phyloP scores from a whole-genome alignment of 1,140 invertebrate species.

The Gonioctena quinquepunctata region DNA sequence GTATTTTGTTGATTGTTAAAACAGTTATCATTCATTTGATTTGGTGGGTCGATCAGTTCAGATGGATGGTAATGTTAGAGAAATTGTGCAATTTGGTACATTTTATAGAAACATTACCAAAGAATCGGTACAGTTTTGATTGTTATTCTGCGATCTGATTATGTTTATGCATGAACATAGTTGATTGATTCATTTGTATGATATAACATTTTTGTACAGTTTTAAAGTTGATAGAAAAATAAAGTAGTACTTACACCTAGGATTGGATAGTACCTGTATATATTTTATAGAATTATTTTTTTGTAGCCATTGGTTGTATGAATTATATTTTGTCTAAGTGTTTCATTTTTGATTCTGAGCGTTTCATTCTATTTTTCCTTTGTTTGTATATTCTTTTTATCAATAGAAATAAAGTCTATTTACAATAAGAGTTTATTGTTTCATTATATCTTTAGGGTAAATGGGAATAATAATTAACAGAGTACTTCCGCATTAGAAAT shows the following conservation, averaged over 20 bases:
- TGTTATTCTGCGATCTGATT: no score
- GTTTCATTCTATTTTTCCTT: background rate
- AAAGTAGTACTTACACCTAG: background rate
- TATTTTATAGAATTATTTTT: background rate
- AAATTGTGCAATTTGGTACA: background rate
- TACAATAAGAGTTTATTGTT: background rate
- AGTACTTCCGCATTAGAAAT: background rate
- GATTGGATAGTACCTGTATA: background rate
- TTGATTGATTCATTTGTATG: background rate
- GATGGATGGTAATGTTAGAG: background rate
- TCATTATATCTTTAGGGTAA: background rate
- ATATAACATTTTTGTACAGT: background rate
- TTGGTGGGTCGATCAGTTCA: background rate
- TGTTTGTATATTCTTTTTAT: background rate
- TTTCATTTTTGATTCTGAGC: background rate
- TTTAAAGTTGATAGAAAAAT: background rate
- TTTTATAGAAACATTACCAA: background rate
- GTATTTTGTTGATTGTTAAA: background rate
- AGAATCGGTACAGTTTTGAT: background rate
- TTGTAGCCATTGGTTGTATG: background rate
- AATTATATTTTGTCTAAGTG: background rate
- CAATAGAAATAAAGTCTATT: background rate
- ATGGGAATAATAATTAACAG: background rate
- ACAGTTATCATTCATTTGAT: background rate
- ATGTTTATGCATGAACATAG: background rate